Conservation (phyloP, 2,797 vertebrate genomes). For the Thamnophis elegans region DNA sequence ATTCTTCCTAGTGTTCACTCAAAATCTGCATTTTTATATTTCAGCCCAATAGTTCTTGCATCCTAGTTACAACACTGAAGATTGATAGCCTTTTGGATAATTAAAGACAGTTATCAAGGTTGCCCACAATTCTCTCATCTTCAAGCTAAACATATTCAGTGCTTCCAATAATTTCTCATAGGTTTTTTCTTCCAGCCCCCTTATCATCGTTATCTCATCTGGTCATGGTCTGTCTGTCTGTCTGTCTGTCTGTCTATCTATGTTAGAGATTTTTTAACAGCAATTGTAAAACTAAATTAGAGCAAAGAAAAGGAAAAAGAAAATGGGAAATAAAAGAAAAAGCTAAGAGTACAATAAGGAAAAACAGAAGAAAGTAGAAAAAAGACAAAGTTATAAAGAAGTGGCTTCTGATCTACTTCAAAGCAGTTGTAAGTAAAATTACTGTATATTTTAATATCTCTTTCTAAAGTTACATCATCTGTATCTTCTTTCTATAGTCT, state of each 20-base stretch:
- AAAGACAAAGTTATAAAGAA: background rate
- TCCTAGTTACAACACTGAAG: background rate
- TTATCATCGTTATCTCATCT: background rate
- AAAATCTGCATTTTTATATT: background rate
- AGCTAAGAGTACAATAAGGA: background rate
- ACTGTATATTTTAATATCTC: background rate
- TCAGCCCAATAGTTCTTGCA: background rate
- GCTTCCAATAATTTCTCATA: background rate
- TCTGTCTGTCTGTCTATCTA: background rate
- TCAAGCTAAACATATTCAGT: background rate
- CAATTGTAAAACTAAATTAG: background rate
- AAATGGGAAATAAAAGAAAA: background rate
- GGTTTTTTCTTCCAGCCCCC: background rate
- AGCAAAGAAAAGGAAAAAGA: background rate
- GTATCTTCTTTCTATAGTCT: background rate
- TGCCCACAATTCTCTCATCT: background rate
- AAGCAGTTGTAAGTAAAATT: background rate
- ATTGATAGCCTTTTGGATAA: background rate
- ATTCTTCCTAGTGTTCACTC: background rate
- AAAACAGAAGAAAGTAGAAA: background rate
- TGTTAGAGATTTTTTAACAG: background rate
- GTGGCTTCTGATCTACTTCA: background rate
- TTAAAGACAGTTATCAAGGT: background rate
- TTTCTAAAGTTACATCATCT: background rate
- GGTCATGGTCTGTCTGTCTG: background rate